Evolutionary conservation across 1,140 invertebrate species (phyloP), one percentile per base, ranked within the genome.

Genomic region (Camponotus floridanus): DNA sequence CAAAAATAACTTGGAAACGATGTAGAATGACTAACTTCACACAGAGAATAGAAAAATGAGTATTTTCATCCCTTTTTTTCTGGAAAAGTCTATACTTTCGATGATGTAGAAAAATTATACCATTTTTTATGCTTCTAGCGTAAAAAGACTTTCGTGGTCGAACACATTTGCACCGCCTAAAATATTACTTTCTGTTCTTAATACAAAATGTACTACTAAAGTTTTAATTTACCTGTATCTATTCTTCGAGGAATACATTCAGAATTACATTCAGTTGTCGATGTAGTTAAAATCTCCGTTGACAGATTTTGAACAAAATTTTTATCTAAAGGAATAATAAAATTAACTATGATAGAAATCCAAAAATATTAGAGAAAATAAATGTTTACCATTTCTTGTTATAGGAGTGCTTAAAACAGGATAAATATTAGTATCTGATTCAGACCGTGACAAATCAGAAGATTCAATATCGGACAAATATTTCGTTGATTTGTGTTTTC

Each of bases 351-450:
- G 26, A 64, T 64, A 36, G 15, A 64, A 64, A 36, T 15, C 5
- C 1, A 36, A 64, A 13, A 36, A 64, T 64, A 64, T 18, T 64
- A 36, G 31, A 6, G 15, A 36, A 36, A 33, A 64, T 64, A 36
- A 62, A 64, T 8, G 15, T 64, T 64, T 36, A 64, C 62, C 31
- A 36, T 64, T 64, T 64, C 0, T 26, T 26, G 62, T 64, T 64
- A 61, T 64, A 64, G 36, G 2, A 15, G 7, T 15, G 31, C 7
- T 64, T 64, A 15, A 7, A 62, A 26, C 33, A 13, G 61, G 62
- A 18, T 64, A 64, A 64, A 36, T 64, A 33, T 64, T 36, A 64
- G 33, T n/a, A 64, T 64, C 62, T 64, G 62, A 64, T 64, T 64
- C 62, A 64, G 31, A 64, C 7, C 5, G 62, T 36, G 62, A 18